Evolutionary conservation across 2,888 invertebrate genomes (phyloP).

Genomic region (Tyria jacobaeae): DNA sequence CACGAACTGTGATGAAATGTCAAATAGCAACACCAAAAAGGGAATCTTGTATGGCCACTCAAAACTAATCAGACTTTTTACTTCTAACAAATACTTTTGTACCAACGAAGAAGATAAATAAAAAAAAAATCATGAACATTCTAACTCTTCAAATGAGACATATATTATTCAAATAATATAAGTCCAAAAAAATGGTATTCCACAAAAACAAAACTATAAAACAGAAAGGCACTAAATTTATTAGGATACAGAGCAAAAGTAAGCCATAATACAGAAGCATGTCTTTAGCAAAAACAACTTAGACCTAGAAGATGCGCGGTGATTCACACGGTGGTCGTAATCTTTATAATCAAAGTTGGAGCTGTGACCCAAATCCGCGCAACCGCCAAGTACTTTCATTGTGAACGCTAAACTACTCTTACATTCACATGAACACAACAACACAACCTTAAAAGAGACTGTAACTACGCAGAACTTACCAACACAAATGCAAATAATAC

Average conservation of each 20-base stretch:
- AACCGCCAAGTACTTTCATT: conserved; percentile 85
- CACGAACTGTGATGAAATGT: conserved; percentile 44
- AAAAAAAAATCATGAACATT: neutral
- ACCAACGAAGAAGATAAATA: neutral
- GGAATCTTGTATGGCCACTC: conserved; percentile 42
- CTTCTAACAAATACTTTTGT: too few species aligned
- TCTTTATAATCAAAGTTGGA: conserved; percentile 85
- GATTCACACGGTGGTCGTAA: conserved; percentile 83
- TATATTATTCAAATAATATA: too few species aligned
- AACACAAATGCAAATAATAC: conserved; percentile 37
- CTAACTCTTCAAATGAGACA: too few species aligned
- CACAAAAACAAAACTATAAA: neutral
- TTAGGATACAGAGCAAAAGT: too few species aligned
- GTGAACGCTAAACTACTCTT: conserved; percentile 78
- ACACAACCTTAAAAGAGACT: conserved; percentile 45
- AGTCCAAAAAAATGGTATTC: too few species aligned
- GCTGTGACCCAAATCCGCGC: conserved; percentile 85
- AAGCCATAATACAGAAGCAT: too few species aligned
- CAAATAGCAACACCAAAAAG: conserved; percentile 53
- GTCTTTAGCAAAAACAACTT: conserved; percentile 43
- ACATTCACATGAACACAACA: conserved; percentile 55
- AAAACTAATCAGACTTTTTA: neutral
- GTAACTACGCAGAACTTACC: conserved; percentile 43
- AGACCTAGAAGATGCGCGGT: conserved; percentile 76
- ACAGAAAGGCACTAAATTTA: neutral